These are phyloP conservation scores for Argyresthia goedartella DNA, from an alignment of 2,888 invertebrate species.

Conservation along the genomic window DNA sequence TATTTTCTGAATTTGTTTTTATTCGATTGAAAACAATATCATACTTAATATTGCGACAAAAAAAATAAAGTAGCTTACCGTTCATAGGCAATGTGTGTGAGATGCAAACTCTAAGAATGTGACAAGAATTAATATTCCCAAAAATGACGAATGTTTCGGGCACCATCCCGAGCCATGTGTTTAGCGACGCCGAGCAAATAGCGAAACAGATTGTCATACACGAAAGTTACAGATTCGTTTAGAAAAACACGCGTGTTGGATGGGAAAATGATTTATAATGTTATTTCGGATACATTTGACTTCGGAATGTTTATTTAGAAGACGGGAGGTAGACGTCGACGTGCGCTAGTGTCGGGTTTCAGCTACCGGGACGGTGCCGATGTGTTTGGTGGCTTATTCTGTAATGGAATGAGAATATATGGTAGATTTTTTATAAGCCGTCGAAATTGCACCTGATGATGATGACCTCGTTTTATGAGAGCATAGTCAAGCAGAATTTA, in stretches of 20 bases:
- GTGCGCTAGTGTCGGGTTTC: conserved; percentile 35
- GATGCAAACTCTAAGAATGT: conserved; percentile 10
- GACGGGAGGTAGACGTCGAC: conserved; percentile 35
- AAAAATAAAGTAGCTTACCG: no score
- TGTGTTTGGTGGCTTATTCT: not conserved
- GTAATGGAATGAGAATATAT: not conserved
- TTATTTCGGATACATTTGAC: conserved; percentile 56
- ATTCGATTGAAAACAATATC: no score
- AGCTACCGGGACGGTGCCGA: conserved; percentile 17
- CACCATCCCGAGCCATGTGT: conserved; percentile 40
- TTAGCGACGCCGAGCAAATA: conserved; percentile 62
- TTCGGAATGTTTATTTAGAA: conserved; percentile 49
- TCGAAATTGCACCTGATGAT: no score
- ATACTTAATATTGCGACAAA: no score
- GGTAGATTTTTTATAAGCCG: no score
- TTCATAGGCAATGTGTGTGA: no score
- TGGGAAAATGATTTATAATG: conserved; percentile 62
- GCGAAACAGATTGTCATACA: conserved; percentile 63
- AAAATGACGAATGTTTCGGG: conserved; percentile 40
- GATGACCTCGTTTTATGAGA: no score
- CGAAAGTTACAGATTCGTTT: conserved; percentile 57
- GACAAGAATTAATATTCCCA: conserved; percentile 40
- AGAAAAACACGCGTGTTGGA: conserved; percentile 40
- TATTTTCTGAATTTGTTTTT: no score
- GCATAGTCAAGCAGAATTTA: no score